Conservation (phyloP, 2,797 vertebrate genomes). For the Peromyscus melanophrys region DNA sequence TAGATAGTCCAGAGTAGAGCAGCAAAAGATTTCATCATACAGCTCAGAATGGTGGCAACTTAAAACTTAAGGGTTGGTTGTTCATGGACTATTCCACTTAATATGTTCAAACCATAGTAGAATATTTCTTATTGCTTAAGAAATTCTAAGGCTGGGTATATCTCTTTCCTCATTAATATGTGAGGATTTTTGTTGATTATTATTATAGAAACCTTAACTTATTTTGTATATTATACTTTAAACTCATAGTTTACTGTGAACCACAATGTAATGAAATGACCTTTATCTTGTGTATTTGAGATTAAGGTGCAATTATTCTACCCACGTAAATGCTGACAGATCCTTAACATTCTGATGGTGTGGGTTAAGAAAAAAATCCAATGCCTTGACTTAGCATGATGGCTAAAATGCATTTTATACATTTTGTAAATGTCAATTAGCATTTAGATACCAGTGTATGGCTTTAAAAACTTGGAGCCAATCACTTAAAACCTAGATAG, state of each 20-base stretch:
- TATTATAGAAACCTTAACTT: not conserved
- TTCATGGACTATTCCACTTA: not conserved
- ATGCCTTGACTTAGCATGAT: not conserved
- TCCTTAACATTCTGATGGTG: not conserved
- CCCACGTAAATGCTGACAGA: not conserved
- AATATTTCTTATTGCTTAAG: not conserved
- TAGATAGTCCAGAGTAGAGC: not conserved
- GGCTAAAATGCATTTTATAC: not conserved
- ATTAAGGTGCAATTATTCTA: not conserved
- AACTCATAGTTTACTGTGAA: not conserved
- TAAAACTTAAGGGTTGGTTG: not conserved
- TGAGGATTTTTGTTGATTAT: not conserved
- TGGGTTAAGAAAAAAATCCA: not conserved
- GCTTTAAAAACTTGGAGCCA: not conserved
- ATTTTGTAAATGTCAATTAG: not conserved
- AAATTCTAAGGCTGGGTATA: not conserved
- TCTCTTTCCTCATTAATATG: not conserved
- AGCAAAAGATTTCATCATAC: not conserved
- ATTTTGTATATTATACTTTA: not conserved
- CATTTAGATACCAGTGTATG: not conserved
- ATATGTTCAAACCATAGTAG: not conserved
- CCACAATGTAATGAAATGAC: not conserved
- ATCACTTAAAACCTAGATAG: not conserved
- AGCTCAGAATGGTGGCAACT: not conserved
- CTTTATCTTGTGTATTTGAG: not conserved